Conservation (phyloP, 2,888 invertebrate genomes). For the Drosophila helvetica region DNA sequence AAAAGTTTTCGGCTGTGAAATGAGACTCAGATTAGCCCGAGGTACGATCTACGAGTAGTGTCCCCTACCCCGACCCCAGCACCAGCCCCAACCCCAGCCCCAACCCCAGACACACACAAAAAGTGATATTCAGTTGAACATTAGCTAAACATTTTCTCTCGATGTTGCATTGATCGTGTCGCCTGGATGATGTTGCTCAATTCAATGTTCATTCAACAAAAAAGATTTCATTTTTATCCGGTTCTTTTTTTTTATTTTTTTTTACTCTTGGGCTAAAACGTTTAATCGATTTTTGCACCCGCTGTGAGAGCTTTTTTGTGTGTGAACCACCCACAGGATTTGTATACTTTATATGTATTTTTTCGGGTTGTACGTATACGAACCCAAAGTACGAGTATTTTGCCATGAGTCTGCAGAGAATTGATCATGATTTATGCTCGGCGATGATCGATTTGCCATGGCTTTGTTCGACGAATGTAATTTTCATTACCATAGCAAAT, state of each 20-base stretch:
- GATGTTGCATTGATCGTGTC: slow-evolving; percentile 53
- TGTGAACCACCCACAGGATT: slow-evolving; percentile 75
- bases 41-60: slow-evolving; percentile 15
- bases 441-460: slow-evolving; percentile 58
- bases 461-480: slow-evolving; percentile 62
- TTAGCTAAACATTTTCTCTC: slow-evolving; percentile 51
- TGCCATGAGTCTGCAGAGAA: slow-evolving; percentile 64
- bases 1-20: slow-evolving; percentile 35
- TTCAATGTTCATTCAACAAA: slow-evolving; percentile 59
- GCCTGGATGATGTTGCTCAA: slow-evolving; percentile 60
- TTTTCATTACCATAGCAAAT: slow-evolving; percentile 80
- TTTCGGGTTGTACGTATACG: not conserved
- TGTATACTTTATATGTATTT: no score
- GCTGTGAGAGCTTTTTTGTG: slow-evolving; percentile 55
- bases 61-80: slow-evolving; percentile 8
- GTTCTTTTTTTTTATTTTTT: slow-evolving; percentile 18
- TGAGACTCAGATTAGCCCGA: slow-evolving; percentile 9
- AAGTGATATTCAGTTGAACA: slow-evolving; percentile 36
- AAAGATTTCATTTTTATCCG: slow-evolving; percentile 33
- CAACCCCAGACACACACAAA: not conserved
- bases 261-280: slow-evolving; percentile 50
- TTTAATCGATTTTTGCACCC: slow-evolving; percentile 80
- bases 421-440: slow-evolving; percentile 67
- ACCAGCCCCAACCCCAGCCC: not conserved
- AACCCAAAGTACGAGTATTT: slow-evolving; percentile 42